Evolutionary conservation across 2,797 vertebrate species (phyloP), one percentile per base, ranked within the genome.

Genomic region (Vespertilio murinus): DNA sequence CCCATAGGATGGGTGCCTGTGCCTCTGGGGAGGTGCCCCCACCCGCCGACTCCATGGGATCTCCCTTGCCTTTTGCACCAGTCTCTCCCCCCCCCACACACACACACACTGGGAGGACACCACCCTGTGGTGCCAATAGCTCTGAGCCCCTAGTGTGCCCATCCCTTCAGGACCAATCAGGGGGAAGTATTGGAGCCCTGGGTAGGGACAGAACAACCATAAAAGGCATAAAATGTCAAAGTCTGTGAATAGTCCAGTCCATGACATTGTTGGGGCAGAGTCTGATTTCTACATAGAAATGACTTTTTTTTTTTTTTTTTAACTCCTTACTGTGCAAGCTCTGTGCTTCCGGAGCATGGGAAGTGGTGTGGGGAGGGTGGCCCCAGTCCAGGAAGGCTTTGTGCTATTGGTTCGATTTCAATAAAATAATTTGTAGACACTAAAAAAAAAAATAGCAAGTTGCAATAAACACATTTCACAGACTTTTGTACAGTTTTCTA

Each of bases 381-480:
- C 47, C 94, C 95, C 95, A 95, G 92, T 93, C 88, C 96, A 90
- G 94, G 91, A 94, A 97, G 97, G 97, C 96, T 97, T 96, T 97
- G 97, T 98, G 90, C 96, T 97, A 94, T 98, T 98, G 98, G 98
- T 98, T 98, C 97, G 97, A 96, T 97, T 98, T 98, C 97, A 98
- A 98, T 98, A 98, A 98, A 98, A 97, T 97, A 96, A 91, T 98
- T 98, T 98, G 97, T 98, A 98, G 98, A 98, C 93, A 96, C 96
- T 95, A 14, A 64, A n/a, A n/a, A n/a, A n/a, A n/a, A n/a, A n/a
- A n/a, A 64, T n/a, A 35, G 49, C 13, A 13, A 79, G 13, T 70
- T 94, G 73, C n/a, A 83, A 90, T 61, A n/a, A 64, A 83, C 23
- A 82, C 33, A 82, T 23, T 40, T 69, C 35, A 3, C 49, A n/a